These are phyloP conservation scores for Coilia nasus DNA, from an alignment of 2,797 vertebrate species.

Conservation along the genomic window DNA sequence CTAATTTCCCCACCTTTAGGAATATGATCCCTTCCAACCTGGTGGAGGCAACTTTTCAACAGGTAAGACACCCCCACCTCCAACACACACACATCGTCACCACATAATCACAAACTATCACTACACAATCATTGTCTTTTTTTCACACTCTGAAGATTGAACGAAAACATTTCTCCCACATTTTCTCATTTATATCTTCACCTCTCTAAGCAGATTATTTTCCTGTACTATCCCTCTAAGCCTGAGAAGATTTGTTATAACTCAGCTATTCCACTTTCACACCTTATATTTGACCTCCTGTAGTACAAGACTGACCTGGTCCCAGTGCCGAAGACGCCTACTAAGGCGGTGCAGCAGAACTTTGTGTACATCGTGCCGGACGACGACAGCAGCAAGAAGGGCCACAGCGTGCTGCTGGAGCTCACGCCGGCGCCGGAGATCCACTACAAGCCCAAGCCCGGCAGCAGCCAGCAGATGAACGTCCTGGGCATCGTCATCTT, in stretches of 20 bases:
- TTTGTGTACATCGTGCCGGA: constrained; percentile 84
- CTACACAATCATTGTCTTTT: too few relatives aligned
- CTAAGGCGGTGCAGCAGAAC: constrained; percentile 66
- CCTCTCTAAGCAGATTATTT: neutral
- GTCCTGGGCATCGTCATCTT: constrained; percentile 90
- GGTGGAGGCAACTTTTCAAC: constrained; percentile 88
- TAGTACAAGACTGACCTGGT: constrained; percentile 86
- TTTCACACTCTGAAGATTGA: too few relatives aligned
- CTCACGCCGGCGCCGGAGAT: constrained; percentile 82
- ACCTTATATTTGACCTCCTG: constrained; percentile 7
- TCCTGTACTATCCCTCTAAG: neutral
- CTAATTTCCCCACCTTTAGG: constrained; percentile 56
- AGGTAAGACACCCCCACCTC: constrained; percentile 68
- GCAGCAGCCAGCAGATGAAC: constrained; percentile 88
- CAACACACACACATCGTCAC: too few relatives aligned
- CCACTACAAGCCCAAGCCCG: constrained; percentile 79
- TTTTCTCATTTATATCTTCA: neutral
- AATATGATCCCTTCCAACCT: constrained; percentile 92
- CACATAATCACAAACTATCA: too few relatives aligned
- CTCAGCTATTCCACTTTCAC: too few relatives aligned
- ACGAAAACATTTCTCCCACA: neutral
- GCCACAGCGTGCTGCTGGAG: constrained; percentile 79
- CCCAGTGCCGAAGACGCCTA: constrained; percentile 74
- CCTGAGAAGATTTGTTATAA: too few relatives aligned
- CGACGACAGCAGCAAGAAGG: constrained; percentile 73